phyloP scores from a whole-genome alignment of 1,140 invertebrate genomes.

The Heliconius eleuchia region DNA sequence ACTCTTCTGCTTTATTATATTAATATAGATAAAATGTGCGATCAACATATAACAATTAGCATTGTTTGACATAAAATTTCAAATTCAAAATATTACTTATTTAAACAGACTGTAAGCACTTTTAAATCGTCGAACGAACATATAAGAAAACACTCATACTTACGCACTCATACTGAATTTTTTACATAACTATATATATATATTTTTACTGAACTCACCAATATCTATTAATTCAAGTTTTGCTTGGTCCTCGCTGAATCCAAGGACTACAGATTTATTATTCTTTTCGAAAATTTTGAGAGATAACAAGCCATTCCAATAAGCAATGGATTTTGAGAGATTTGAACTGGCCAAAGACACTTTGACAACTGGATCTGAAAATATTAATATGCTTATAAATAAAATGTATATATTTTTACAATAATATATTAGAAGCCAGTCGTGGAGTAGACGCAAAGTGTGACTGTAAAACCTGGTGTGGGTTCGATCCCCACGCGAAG shows the following conservation, averaged over 20 bases:
- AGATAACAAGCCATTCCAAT: conserved; percentile 91
- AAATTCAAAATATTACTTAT: too few relatives aligned
- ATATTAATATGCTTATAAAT: conserved; percentile 30
- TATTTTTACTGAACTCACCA: conserved; percentile 73
- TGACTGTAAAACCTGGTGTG: too few relatives aligned
- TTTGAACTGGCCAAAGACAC: conserved; percentile 91
- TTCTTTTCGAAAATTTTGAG: conserved; percentile 87
- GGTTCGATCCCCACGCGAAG: too few relatives aligned
- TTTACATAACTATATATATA: too few relatives aligned
- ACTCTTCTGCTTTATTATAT: too few relatives aligned
- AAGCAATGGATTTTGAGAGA: conserved; percentile 88
- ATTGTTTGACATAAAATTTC: background rate
- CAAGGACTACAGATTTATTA: conserved; percentile 84
- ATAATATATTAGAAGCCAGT: background rate
- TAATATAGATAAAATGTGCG: too few relatives aligned
- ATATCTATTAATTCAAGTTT: conserved; percentile 89
- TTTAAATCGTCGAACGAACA: too few relatives aligned
- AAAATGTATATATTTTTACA: background rate
- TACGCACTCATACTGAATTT: too few relatives aligned
- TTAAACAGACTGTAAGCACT: too few relatives aligned
- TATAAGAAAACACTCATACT: too few relatives aligned
- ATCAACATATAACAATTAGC: too few relatives aligned
- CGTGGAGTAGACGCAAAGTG: too few relatives aligned
- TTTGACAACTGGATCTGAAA: conserved; percentile 91
- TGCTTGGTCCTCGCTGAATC: conserved; percentile 88